A percentile compares a stretch with the other conserved stretches of the same genome.
phyloP scores from a whole-genome alignment of 2,797 vertebrate species.

The Apodemus agrarius region DNA sequence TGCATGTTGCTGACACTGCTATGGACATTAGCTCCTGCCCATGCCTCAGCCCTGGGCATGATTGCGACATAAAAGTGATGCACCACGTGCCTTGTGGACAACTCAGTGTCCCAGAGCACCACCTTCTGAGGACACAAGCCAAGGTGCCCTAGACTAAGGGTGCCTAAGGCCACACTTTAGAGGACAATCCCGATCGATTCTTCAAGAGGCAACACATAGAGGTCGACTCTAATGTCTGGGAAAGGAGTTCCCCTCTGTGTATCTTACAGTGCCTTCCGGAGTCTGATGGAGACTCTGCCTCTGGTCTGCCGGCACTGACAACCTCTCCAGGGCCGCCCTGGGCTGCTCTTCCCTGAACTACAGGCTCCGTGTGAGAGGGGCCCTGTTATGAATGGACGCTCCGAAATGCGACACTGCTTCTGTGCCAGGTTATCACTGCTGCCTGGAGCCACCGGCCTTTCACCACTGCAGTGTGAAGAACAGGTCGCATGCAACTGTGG shows the following conservation, averaged over 20 bases:
- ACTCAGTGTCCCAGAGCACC: too few species aligned
- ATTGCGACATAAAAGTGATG: too few species aligned
- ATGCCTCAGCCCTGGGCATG: too few species aligned
- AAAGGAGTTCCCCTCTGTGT: not conserved
- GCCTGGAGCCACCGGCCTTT: too few species aligned
- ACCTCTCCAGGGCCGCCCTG: not conserved
- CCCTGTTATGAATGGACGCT: not conserved
- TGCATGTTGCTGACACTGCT: too few species aligned
- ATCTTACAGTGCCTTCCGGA: not conserved
- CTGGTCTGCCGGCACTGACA: not conserved
- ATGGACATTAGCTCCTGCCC: too few species aligned
- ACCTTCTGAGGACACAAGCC: too few species aligned
- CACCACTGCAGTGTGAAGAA: not conserved
- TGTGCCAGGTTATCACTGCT: not conserved
- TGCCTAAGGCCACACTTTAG: too few species aligned
- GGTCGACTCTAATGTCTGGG: not conserved
- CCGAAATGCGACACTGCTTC: not conserved
- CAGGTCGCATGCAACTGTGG: fast-evolving
- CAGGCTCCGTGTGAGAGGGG: not conserved
- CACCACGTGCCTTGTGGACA: too few species aligned
- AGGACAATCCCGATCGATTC: fast-evolving
- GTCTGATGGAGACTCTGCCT: too few species aligned
- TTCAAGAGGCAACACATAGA: not conserved
- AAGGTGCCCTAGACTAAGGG: too few species aligned
- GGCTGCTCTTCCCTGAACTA: not conserved